These are phyloP conservation scores for Eulacestoma nigropectus DNA, from an alignment of 2,113 vertebrate species.

Conservation along the genomic window DNA sequence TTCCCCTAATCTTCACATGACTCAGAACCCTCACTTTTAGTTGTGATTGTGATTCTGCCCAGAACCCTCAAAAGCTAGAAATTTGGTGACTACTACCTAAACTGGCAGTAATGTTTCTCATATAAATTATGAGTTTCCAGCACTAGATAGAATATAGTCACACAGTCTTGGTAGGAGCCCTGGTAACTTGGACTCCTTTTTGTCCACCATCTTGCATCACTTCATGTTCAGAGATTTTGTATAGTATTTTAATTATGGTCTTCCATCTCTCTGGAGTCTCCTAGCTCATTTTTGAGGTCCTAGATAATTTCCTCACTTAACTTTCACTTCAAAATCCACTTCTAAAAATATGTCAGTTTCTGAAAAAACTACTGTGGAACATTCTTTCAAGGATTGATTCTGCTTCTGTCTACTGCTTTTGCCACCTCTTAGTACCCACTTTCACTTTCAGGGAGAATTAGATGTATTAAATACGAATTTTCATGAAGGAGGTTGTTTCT, in stretches of 20 bases:
- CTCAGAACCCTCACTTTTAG: not conserved
- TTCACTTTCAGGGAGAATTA: not conserved
- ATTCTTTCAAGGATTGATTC: not conserved
- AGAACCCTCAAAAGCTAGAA: not conserved
- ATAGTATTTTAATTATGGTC: not conserved
- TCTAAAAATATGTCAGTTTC: not conserved
- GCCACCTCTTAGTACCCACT: not conserved
- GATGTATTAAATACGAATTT: not conserved
- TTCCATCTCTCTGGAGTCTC: not conserved
- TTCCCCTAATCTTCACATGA: not conserved
- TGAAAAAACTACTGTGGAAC: not conserved
- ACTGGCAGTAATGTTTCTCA: not conserved
- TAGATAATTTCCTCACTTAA: not conserved
- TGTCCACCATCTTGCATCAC: not conserved
- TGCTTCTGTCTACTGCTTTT: not conserved
- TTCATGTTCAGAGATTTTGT: not conserved
- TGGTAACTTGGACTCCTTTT: not conserved
- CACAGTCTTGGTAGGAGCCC: not conserved
- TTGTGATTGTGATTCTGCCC: not conserved
- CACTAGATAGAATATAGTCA: not conserved
- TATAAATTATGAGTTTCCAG: not conserved
- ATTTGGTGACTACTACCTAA: not conserved
- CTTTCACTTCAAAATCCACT: not conserved
- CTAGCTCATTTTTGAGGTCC: not conserved
- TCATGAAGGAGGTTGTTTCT: not conserved